Evolutionary conservation across 2,113 vertebrate genomes (phyloP).

Genomic region (Phaethornis superciliosus): DNA sequence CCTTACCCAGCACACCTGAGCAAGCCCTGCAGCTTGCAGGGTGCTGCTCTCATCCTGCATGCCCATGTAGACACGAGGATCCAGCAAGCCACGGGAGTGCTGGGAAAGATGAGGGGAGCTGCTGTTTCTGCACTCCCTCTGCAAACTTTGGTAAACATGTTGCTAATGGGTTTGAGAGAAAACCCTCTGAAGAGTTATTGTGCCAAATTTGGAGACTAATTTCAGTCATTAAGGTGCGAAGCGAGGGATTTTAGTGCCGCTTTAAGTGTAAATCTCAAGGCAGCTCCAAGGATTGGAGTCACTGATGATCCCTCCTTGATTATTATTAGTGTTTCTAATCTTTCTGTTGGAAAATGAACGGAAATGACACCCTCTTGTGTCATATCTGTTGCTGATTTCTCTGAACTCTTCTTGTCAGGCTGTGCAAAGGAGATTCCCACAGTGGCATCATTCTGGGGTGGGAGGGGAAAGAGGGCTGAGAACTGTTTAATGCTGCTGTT

Average conservation of each 20-base stretch:
- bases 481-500: not conserved
- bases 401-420: not conserved
- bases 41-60: not conserved
- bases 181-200: conserved; percentile 37
- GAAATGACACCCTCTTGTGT: conserved; percentile 20
- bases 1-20: not conserved
- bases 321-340: conserved; percentile 52
- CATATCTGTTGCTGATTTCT: conserved; percentile 22
- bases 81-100: not conserved
- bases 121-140: not conserved
- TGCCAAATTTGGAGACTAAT: conserved; percentile 38
- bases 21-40: not conserved
- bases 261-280: conserved; percentile 43
- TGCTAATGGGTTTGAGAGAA: not conserved
- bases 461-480: not conserved
- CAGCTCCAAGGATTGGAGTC: not conserved
- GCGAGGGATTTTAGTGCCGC: not conserved
- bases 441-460: not conserved
- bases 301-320: not conserved
- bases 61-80: not conserved
- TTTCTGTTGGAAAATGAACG: not conserved
- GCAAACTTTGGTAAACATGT: conserved; percentile 5
- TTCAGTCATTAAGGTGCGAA: conserved; percentile 48
- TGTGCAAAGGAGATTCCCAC: conserved; percentile 11
- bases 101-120: not conserved